Conservation (phyloP, 2,888 invertebrate genomes). For the Hirtodrosophila trivittata region DNA sequence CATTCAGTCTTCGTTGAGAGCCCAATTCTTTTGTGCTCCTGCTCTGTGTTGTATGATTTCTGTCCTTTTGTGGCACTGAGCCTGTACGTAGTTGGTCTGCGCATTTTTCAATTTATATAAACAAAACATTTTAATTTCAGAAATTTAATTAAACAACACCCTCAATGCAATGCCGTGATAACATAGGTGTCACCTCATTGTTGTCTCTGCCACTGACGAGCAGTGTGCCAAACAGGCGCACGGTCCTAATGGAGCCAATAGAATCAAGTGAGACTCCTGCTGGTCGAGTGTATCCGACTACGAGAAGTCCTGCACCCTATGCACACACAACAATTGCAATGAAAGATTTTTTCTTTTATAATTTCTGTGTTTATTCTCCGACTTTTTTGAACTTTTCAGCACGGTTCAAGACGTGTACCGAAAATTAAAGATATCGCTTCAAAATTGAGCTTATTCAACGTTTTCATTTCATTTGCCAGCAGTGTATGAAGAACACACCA, state of each 20-base stretch:
- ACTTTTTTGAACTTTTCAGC: no score
- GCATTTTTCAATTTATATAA: constrained; percentile 83
- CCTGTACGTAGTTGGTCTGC: constrained; percentile 57
- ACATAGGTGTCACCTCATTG: constrained; percentile 48
- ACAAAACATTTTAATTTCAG: constrained; percentile 84
- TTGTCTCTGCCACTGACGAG: constrained; percentile 43
- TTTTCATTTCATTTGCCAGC: no score
- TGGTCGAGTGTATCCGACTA: no score
- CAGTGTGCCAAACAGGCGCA: constrained; percentile 35
- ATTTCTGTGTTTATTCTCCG: no score
- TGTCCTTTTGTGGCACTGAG: constrained; percentile 45
- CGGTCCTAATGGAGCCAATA: constrained; percentile 25
- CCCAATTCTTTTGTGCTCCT: neutral
- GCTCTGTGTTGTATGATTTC: constrained; percentile 29
- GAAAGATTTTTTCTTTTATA: no score
- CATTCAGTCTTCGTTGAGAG: constrained; percentile 6
- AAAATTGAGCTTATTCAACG: no score
- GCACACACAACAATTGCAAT: no score
- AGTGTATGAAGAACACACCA: no score
- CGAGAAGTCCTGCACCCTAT: no score
- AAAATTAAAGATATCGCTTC: no score
- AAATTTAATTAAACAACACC: constrained; percentile 84
- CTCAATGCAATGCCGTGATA: constrained; percentile 56
- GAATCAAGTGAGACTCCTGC: no score
- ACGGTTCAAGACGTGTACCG: no score